Percentiles rank a stretch among this genome's conserved stretches.
These are phyloP conservation scores for Nycteola revayana DNA, from an alignment of 2,888 invertebrate genomes.

Conservation along the genomic window DNA sequence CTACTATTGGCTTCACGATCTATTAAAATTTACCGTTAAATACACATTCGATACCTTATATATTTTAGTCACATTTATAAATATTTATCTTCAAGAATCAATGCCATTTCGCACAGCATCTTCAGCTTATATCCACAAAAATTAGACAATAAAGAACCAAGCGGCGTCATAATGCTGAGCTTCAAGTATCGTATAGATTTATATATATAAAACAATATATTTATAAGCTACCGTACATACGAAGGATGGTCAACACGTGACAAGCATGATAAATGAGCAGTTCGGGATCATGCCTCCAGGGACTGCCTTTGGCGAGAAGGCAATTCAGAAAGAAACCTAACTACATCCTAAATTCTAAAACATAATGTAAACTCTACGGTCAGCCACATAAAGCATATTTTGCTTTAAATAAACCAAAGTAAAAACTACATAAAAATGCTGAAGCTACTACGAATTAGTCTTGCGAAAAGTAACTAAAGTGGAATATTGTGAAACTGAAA, in stretches of 20 bases:
- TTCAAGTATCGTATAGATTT: constrained; percentile 37
- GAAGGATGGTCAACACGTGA: constrained; percentile 80
- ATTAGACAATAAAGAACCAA: constrained; percentile 16
- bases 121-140: constrained; percentile 8
- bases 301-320: constrained; percentile 66
- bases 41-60: no score
- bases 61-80: no score
- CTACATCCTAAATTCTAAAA: constrained; percentile 34
- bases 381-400: constrained; percentile 32
- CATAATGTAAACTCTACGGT: constrained; percentile 40
- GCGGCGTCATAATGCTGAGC: constrained; percentile 25
- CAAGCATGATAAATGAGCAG: constrained; percentile 79
- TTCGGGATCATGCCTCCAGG: constrained; percentile 76
- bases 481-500: constrained; percentile 34
- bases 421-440: constrained; percentile 61
- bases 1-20: no score
- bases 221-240: constrained; percentile 64
- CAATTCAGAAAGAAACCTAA: constrained; percentile 54
- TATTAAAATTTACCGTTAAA: no score
- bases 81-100: no score
- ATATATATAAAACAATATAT: constrained; percentile 45
- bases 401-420: constrained; percentile 25
- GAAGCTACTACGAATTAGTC: constrained; percentile 64
- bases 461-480: constrained; percentile 65
- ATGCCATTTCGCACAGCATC: background rate